phyloP scores from a whole-genome alignment of 2,797 vertebrate species.

The Myotis planiceps region DNA sequence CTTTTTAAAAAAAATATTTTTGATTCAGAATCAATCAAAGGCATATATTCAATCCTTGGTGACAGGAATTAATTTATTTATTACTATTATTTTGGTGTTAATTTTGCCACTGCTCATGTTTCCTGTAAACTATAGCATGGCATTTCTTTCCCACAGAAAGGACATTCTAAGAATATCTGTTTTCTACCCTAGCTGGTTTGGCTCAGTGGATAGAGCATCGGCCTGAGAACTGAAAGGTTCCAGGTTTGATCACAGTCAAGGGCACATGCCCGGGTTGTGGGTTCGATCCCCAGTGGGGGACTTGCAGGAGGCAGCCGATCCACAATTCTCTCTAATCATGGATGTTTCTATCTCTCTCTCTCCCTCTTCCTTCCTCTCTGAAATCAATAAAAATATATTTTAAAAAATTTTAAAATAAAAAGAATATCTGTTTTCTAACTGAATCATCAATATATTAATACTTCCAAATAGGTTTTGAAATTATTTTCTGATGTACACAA shows the following conservation, averaged over 20 bases:
- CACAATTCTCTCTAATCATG: too few relatives aligned
- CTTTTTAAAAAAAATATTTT: background rate
- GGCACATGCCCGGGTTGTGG: too few relatives aligned
- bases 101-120: background rate
- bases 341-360: too few relatives aligned
- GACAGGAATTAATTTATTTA: background rate
- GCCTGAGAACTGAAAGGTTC: too few relatives aligned
- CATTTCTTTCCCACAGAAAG: background rate
- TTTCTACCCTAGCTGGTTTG: background rate
- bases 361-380: too few relatives aligned
- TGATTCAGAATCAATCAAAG: background rate
- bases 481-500: background rate
- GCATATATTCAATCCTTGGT: background rate
- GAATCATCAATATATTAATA: background rate
- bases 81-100: background rate
- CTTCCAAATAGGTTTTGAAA: background rate
- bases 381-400: too few relatives aligned
- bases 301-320: too few relatives aligned
- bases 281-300: too few relatives aligned
- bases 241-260: too few relatives aligned
- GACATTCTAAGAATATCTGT: background rate
- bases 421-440: background rate
- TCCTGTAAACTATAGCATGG: background rate
- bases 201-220: too few relatives aligned
- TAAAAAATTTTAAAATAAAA: background rate